Evolutionary conservation across 2,888 invertebrate genomes (phyloP).

Genomic region (Perithous albicinctus): DNA sequence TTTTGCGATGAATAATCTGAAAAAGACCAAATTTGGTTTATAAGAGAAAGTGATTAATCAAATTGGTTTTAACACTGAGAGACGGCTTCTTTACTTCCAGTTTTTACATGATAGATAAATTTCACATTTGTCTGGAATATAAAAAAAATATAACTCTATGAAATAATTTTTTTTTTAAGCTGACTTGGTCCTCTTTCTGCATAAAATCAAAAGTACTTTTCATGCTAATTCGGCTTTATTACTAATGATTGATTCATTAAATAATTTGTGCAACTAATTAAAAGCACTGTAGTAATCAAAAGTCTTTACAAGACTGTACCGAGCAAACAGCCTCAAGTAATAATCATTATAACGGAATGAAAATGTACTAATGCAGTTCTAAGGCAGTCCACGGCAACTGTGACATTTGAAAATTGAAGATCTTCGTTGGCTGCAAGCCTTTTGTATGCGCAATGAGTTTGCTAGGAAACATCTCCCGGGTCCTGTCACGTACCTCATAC

Average conservation of each 20-base stretch:
- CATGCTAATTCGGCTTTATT: neutral
- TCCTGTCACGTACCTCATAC: slow-evolving; percentile 77
- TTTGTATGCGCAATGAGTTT: slow-evolving; percentile 2
- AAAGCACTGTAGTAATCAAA: neutral
- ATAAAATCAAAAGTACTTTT: no score
- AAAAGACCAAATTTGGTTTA: no score
- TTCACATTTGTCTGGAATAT: no score
- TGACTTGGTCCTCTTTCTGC: no score
- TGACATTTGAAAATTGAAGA: slow-evolving; percentile 11
- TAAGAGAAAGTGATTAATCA: no score
- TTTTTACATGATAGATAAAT: no score
- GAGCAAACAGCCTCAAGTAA: neutral
- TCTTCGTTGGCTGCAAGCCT: neutral
- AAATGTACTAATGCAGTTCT: neutral
- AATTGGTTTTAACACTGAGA: no score
- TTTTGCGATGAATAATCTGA: no score
- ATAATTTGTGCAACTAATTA: neutral
- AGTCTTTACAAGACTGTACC: slow-evolving; percentile 1
- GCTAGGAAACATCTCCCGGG: neutral
- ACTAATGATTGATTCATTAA: neutral
- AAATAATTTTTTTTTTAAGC: no score
- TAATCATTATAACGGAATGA: neutral
- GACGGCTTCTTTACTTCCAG: no score
- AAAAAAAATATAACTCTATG: no score
- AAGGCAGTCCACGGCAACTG: neutral